Base-by-base conservation (phyloP, 1,140 invertebrate genomes). In the Lysiphlebus fabarum region DNA sequence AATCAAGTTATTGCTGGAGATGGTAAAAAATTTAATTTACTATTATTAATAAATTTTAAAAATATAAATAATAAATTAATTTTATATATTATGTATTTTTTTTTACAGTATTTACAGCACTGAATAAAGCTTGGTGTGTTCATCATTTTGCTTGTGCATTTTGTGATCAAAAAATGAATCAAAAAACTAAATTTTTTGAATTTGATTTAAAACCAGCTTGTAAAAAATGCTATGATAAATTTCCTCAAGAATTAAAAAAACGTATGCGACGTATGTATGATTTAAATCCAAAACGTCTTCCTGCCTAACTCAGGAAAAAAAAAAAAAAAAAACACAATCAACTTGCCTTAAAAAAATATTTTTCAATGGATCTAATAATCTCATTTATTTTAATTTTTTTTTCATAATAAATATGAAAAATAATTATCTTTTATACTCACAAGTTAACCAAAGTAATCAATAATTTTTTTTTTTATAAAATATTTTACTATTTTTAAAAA, bases 81-180 rank as follows among this genome's bases (percentile, higher is more conserved):
- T n/a, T n/a, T 34, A 14, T 43, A 45, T 38, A 60, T 65, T 43
- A 58, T 59, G 57, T 53, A n/a, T 62, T 60, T 49, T 59, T 58
- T 64, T 56, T 71, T 69, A 59, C 78, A 97, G 96, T 98, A 38
- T 98, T 99, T 76, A 96, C 92, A 62, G 96, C 97, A 42, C 80
- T 99, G 65, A 98, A 99, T 77, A 99, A 99, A 81, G 94, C 95
- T n/a, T 99, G 96, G 96, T 99, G 97, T 78, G 91, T 96, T 33
- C 90, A 98, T 78, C 98, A 99, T 77, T 99, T 99, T 79, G 91
- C 95, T n/a, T 99, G 98, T 78, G 91, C 93, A 12, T 87, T 97
- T 59, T 99, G 98, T 79, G 97, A 99, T 77, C 90, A 90, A 63
- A 94, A 97, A 76, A 93, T 99, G 87, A 96, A 91, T 74, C 94